Conservation (phyloP, 2,888 invertebrate genomes). For the Sepioteuthis lessoniana region DNA sequence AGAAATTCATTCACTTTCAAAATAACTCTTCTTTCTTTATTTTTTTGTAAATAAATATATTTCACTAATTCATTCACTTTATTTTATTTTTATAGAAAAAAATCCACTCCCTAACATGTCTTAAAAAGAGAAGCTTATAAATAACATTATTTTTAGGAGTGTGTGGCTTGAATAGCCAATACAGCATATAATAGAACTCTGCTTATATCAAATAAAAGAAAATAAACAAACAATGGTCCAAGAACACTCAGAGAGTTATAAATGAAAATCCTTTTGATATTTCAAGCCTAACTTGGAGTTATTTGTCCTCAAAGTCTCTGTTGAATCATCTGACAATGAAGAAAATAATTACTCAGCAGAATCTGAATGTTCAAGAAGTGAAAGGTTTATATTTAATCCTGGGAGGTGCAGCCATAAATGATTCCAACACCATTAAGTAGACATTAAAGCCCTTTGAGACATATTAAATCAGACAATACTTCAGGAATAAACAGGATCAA, state of each 20-base stretch:
- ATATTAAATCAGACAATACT: background rate
- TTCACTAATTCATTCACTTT: too few relatives aligned
- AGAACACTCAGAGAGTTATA: background rate
- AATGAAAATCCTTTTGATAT: constrained; percentile 3
- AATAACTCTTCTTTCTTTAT: background rate
- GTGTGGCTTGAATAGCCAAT: background rate
- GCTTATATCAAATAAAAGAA: background rate
- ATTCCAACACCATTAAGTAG: background rate
- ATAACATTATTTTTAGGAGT: background rate
- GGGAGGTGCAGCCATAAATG: constrained; percentile 10
- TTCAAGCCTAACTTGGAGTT: background rate
- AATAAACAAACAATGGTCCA: background rate
- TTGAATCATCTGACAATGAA: background rate
- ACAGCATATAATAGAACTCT: background rate
- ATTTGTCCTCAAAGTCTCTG: background rate
- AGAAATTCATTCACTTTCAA: background rate
- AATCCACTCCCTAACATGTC: background rate
- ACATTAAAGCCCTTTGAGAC: constrained; percentile 10
- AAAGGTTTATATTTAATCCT: background rate
- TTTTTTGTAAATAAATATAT: background rate
- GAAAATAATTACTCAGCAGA: background rate
- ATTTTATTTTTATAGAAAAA: background rate
- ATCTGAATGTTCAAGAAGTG: background rate
- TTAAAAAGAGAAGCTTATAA: background rate
- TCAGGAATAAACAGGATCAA: background rate